Evolutionary conservation across 2,888 invertebrate genomes (phyloP).

Genomic region (Phyto melanocephala): DNA sequence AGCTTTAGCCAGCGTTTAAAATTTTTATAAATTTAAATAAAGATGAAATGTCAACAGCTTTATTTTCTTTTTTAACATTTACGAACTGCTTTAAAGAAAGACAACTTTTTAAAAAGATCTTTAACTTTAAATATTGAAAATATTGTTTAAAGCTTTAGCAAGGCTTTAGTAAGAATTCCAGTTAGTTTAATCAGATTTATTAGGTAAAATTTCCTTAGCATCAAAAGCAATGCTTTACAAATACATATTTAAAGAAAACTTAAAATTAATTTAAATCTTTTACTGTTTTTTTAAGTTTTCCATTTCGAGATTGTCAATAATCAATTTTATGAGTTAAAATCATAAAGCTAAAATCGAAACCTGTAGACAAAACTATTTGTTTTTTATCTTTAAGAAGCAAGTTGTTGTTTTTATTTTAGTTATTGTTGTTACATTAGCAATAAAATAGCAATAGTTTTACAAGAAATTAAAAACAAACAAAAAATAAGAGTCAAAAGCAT

Average conservation of each 20-base stretch:
- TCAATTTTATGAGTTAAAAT: slow-evolving; percentile 51
- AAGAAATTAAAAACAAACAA: no score
- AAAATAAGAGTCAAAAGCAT: slow-evolving; percentile 13
- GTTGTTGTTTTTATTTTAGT: slow-evolving; percentile 28
- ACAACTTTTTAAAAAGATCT: neutral
- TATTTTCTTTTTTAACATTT: neutral
- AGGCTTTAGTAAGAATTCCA: neutral
- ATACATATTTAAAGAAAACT: no score
- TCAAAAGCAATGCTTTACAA: no score
- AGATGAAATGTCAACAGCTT: no score
- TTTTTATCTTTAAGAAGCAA: neutral
- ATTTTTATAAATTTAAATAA: neutral
- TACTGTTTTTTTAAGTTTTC: no score
- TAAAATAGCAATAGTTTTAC: slow-evolving; percentile 57
- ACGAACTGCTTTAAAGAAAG: neutral
- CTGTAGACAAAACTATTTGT: slow-evolving; percentile 16
- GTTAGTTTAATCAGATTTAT: no score
- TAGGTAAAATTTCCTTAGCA: no score
- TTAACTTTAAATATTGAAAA: no score
- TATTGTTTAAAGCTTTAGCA: neutral
- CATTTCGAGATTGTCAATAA: no score
- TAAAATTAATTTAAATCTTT: no score
- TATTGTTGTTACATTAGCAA: slow-evolving; percentile 59
- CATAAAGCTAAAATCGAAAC: slow-evolving; percentile 44
- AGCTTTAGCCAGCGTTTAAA: no score